Conservation (phyloP, 2,888 invertebrate genomes). For the Catocala sponsa region DNA sequence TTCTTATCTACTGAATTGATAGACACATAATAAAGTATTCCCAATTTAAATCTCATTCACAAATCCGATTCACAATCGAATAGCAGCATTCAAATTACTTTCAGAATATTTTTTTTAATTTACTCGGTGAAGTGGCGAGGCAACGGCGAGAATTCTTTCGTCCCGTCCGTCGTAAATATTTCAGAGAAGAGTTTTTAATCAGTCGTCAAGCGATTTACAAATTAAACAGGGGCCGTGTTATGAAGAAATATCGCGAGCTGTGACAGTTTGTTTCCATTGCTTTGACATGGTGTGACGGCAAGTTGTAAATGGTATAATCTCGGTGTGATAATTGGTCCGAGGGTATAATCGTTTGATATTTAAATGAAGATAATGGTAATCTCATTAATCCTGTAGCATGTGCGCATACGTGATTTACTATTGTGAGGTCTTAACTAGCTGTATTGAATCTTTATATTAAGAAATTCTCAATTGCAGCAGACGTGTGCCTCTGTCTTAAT, state of each 20-base stretch:
- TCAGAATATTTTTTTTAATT: slow-evolving; percentile 48
- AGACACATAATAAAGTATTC: slow-evolving; percentile 10
- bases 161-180: slow-evolving; percentile 74
- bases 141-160: slow-evolving; percentile 47
- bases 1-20: neutral
- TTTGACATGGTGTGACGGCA: neutral
- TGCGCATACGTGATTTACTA: too few relatives aligned
- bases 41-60: slow-evolving; percentile 24
- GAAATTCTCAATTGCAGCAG: too few relatives aligned
- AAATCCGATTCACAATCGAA: slow-evolving; percentile 40
- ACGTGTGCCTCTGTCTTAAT: too few relatives aligned
- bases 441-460: too few relatives aligned
- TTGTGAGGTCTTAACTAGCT: too few relatives aligned
- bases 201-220: slow-evolving; percentile 87
- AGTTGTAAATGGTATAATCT: neutral
- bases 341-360: neutral
- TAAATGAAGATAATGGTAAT: too few relatives aligned
- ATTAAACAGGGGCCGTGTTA: slow-evolving; percentile 86
- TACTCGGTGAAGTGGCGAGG: slow-evolving; percentile 47
- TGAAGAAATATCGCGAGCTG: slow-evolving; percentile 82
- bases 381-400: too few relatives aligned
- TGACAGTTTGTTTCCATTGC: slow-evolving; percentile 63
- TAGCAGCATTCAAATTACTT: slow-evolving; percentile 37
- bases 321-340: too few relatives aligned
- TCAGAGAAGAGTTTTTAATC: slow-evolving; percentile 87